phyloP scores from a whole-genome alignment of 2,888 invertebrate genomes.

The Eretmocerus hayati region DNA sequence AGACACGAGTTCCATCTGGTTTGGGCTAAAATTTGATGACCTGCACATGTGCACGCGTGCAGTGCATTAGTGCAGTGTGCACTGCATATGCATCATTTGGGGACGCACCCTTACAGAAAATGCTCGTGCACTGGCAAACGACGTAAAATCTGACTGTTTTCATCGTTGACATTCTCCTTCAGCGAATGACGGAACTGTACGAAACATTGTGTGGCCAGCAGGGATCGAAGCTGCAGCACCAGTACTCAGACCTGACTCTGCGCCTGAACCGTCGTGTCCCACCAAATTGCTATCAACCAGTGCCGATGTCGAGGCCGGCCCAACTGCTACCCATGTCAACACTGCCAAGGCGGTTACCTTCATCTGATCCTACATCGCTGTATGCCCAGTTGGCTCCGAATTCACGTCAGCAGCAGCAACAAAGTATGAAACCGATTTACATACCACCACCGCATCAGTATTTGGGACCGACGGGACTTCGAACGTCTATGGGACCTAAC shows the following conservation, averaged over 20 bases:
- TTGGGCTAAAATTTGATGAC: too few species aligned
- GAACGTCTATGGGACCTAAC: conserved; percentile 17
- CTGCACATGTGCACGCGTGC: too few species aligned
- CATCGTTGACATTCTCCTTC: too few species aligned
- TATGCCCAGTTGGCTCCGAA: conserved; percentile 39
- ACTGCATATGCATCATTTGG: too few species aligned
- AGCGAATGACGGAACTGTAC: conserved; percentile 17
- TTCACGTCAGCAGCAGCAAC: too few species aligned
- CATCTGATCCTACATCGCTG: conserved; percentile 38
- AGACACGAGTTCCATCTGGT: too few species aligned
- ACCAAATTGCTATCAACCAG: conserved; percentile 42
- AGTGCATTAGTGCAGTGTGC: too few species aligned
- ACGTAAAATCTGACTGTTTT: too few species aligned
- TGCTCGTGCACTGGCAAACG: background rate
- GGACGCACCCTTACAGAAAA: too few species aligned
- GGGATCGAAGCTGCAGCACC: conserved; percentile 39
- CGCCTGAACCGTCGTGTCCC: conserved; percentile 40
- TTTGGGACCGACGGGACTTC: conserved; percentile 17
- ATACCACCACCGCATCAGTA: conserved; percentile 42
- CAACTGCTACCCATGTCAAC: conserved; percentile 43
- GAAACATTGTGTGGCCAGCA: conserved; percentile 21
- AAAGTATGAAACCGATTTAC: conserved; percentile 40
- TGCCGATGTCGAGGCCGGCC: conserved; percentile 37
- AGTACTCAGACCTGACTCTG: conserved; percentile 38
- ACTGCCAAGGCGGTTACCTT: conserved; percentile 37